phyloP scores from a whole-genome alignment of 2,888 invertebrate species.

The Eupithecia centaureata region DNA sequence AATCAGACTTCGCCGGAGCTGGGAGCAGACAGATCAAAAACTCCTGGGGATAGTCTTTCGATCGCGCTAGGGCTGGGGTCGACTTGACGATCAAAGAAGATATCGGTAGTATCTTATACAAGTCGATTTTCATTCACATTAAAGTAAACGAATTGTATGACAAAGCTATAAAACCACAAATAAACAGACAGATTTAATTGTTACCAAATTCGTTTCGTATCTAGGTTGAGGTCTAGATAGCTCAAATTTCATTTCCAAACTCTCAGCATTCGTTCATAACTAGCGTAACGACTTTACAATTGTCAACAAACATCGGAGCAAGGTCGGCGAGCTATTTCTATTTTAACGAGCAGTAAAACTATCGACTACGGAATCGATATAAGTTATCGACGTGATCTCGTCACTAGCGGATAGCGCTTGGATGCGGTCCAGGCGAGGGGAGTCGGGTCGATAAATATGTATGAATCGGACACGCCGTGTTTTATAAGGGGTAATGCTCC shows the following conservation, averaged over 20 bases:
- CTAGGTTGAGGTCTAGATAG: background rate
- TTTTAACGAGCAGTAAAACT: slow-evolving; percentile 25
- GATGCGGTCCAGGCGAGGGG: slow-evolving; percentile 54
- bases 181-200: too few species aligned
- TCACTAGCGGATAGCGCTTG: slow-evolving; percentile 44
- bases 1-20: slow-evolving; percentile 37
- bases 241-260: background rate
- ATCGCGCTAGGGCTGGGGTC: slow-evolving; percentile 26
- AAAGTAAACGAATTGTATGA: background rate
- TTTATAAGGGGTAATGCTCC: slow-evolving; percentile 44
- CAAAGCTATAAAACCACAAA: too few species aligned
- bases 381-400: slow-evolving; percentile 20
- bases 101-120: background rate
- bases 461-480: slow-evolving; percentile 57
- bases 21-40: slow-evolving; percentile 33
- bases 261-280: background rate
- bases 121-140: background rate
- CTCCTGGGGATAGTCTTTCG: slow-evolving; percentile 29
- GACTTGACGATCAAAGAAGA: background rate
- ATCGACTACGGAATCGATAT: slow-evolving; percentile 18
- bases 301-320: slow-evolving; percentile 3
- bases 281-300: slow-evolving; percentile 3
- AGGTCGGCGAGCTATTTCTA: slow-evolving; percentile 10
- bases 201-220: background rate
- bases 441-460: slow-evolving; percentile 67